phyloP scores from a whole-genome alignment of 2,113 vertebrate species.

The Helogale parvula region DNA sequence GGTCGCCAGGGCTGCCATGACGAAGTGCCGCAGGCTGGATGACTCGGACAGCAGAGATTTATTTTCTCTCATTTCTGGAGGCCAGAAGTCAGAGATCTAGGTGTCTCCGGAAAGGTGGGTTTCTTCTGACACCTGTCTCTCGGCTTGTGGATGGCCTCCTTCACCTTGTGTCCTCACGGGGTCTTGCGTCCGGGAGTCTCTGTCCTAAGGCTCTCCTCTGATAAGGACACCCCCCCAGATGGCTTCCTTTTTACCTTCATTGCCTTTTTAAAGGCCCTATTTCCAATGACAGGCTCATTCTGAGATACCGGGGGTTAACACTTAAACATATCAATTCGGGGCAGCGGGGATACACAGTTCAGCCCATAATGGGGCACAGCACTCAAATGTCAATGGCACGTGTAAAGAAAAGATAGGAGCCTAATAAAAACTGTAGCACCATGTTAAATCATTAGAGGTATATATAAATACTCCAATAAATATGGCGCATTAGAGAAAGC shows the following conservation, averaged over 20 bases:
- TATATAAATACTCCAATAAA: neutral
- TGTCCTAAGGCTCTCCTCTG: neutral
- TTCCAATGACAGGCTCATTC: neutral
- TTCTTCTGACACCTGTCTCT: neutral
- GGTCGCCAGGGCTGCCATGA: neutral
- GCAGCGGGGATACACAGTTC: neutral
- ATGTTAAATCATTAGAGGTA: neutral
- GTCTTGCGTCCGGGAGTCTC: neutral
- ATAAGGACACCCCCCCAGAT: too few species aligned
- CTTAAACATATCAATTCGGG: neutral
- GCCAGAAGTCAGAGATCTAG: neutral
- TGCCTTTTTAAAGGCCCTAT: neutral
- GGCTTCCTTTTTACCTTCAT: neutral
- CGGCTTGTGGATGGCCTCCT: neutral
- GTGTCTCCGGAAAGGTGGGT: neutral
- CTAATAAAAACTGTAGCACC: neutral
- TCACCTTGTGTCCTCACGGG: neutral
- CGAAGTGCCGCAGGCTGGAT: neutral
- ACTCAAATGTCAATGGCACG: neutral
- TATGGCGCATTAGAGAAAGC: neutral
- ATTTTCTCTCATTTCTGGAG: neutral
- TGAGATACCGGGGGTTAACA: neutral
- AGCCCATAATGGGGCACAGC: neutral
- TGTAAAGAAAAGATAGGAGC: neutral
- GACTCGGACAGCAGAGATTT: neutral